These are phyloP conservation scores for Cephus runcator DNA, from an alignment of 2,888 invertebrate genomes.

Conservation along the genomic window DNA sequence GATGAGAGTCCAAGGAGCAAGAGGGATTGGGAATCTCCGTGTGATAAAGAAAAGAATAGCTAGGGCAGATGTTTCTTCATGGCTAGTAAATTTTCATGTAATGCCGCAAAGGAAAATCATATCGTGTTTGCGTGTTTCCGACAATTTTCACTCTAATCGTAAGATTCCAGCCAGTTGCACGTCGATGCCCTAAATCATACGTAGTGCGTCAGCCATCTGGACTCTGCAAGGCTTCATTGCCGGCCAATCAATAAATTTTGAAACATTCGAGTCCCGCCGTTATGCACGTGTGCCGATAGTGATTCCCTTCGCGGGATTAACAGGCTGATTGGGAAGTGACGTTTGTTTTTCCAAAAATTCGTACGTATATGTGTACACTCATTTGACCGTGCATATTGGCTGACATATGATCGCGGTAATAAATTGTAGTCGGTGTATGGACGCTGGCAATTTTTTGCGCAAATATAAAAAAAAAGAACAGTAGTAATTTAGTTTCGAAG, in stretches of 20 bases:
- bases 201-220: not conserved
- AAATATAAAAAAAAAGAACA: not conserved
- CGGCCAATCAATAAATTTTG: not conserved
- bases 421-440: not conserved
- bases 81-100: not conserved
- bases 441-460: not conserved
- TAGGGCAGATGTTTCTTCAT: not conserved
- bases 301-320: not conserved
- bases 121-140: constrained; percentile 26
- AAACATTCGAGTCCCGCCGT: not conserved
- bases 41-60: not conserved
- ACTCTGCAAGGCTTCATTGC: not conserved
- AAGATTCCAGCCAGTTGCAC: constrained; percentile 21
- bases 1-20: constrained; percentile 18
- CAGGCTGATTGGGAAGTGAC: not conserved
- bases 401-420: not conserved
- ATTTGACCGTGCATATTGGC: not conserved
- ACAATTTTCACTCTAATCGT: constrained; percentile 13
- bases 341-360: not conserved
- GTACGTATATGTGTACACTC: not conserved
- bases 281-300: not conserved
- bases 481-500: not conserved
- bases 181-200: constrained; percentile 5
- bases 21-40: not conserved
- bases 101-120: not conserved